Percentiles rank a stretch among this genome's conserved stretches.
Evolutionary conservation across 2,888 invertebrate species (phyloP).

Genomic region (Deladenus siricidicola): DNA sequence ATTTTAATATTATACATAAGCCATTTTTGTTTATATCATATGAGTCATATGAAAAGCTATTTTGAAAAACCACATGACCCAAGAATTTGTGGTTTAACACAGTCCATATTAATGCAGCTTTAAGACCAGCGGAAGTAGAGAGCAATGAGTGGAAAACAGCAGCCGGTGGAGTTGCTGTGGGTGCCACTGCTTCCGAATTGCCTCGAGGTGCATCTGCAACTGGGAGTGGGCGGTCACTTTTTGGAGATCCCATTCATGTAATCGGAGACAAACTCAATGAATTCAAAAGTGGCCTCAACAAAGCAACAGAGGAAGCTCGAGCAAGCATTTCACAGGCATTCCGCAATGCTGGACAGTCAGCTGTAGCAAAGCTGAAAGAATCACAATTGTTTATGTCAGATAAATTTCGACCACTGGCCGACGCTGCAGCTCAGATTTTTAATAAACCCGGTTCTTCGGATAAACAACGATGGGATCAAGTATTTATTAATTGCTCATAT

Average conservation of each 20-base stretch:
- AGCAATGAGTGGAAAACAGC: too few species aligned
- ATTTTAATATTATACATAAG: too few species aligned
- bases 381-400: conserved; percentile 1
- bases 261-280: background rate
- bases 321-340: background rate
- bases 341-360: background rate
- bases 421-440: conserved; percentile 15
- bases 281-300: background rate
- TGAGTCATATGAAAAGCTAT: too few species aligned
- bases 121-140: too few species aligned
- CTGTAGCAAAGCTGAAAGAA: conserved; percentile 11
- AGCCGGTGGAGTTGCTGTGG: too few species aligned
- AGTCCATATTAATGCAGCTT: too few species aligned
- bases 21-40: too few species aligned
- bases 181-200: too few species aligned
- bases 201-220: background rate
- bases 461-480: conserved; percentile 18
- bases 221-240: background rate
- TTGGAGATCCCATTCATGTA: background rate
- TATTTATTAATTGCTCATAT: background rate
- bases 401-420: conserved; percentile 16
- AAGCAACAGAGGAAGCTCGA: background rate
- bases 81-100: too few species aligned
- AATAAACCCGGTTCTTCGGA: conserved; percentile 6
- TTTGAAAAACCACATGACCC: too few species aligned